Conservation (phyloP, 2,113 vertebrate species). For the Balaenoptera acutorostrata region DNA sequence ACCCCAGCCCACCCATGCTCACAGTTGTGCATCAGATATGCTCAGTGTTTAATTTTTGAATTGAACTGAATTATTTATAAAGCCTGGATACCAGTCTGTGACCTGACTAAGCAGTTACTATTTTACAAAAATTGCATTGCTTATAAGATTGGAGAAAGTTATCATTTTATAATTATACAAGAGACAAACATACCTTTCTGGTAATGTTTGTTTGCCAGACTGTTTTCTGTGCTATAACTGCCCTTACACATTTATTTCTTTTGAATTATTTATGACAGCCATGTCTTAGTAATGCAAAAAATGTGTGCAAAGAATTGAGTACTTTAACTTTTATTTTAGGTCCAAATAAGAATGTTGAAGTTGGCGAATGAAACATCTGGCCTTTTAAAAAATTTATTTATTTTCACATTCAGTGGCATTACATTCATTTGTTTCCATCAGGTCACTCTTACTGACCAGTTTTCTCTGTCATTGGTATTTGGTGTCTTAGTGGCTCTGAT, state of each 20-base stretch:
- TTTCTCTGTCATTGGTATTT: not conserved
- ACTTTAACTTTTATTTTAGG: not conserved
- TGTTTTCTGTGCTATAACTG: not conserved
- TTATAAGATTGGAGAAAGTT: not conserved
- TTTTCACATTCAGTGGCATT: not conserved
- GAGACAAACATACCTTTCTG: not conserved
- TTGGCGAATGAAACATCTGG: not conserved
- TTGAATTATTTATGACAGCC: conserved; percentile 10
- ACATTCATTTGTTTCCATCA: not conserved
- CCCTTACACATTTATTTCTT: not conserved
- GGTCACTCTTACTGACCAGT: not conserved
- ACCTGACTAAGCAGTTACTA: not conserved
- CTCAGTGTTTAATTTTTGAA: not conserved
- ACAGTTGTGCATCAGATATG: not conserved
- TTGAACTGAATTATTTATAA: conserved; percentile 6
- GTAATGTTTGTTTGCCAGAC: not conserved
- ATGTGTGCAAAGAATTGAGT: not conserved
- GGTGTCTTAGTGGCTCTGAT: not conserved
- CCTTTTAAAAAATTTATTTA: not conserved
- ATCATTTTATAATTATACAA: not conserved
- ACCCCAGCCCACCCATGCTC: not conserved
- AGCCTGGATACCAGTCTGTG: not conserved
- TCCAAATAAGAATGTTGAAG: not conserved
- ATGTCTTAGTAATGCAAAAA: not conserved
- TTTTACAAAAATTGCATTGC: not conserved